Evolutionary conservation across 2,113 vertebrate species (phyloP).

Genomic region (Mobula birostris): DNA sequence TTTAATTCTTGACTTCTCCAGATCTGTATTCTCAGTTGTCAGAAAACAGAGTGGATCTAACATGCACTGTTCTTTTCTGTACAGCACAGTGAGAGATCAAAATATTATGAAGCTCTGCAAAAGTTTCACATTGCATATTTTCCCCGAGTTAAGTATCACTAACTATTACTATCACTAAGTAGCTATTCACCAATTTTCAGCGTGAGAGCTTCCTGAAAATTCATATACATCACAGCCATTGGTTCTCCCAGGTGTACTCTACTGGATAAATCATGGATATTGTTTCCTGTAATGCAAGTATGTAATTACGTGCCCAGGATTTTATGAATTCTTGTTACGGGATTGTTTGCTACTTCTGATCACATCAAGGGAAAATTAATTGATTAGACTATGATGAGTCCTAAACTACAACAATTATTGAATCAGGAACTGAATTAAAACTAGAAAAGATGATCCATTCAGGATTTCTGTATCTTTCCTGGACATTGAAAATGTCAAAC

Average conservation of each 20-base stretch:
- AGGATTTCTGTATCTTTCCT: neutral
- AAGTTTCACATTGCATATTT: neutral
- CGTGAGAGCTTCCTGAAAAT: too few species aligned
- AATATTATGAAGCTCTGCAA: neutral
- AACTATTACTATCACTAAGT: neutral
- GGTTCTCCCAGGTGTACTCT: too few species aligned
- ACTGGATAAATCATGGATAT: too few species aligned
- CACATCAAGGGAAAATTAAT: neutral
- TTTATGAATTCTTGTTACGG: neutral
- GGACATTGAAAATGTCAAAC: neutral
- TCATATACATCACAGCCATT: too few species aligned
- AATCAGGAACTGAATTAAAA: neutral
- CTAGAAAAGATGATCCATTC: neutral
- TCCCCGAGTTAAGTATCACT: neutral
- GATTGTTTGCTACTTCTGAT: neutral
- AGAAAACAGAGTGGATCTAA: neutral
- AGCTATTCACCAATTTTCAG: neutral
- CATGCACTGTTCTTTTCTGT: neutral
- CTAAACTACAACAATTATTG: neutral
- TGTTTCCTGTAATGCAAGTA: neutral
- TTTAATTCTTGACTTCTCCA: neutral
- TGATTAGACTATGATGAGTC: neutral
- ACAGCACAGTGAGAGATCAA: neutral
- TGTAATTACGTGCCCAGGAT: neutral
- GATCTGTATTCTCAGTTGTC: neutral